Base-by-base conservation (phyloP, 2,888 invertebrate species). In the Exephanes ischioxanthus region DNA sequence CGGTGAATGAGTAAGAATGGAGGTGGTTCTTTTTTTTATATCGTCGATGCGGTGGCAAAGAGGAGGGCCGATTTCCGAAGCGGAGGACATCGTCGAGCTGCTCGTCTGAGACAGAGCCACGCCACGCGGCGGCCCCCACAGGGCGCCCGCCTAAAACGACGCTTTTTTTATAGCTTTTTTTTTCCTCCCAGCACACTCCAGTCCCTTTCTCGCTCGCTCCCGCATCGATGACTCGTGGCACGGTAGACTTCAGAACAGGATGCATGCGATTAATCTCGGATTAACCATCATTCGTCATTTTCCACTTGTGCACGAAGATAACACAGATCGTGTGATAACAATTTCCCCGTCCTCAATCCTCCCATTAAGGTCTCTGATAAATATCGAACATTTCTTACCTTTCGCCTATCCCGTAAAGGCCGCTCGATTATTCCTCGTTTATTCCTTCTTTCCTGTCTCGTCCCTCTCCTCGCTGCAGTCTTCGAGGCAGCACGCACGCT, bases 31-130 rank as follows among this genome's bases (percentile, higher is more conserved):
- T 55, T 48, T 53, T 71, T 51, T 79, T 41, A 11, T 41, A 11
- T 41, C 41, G 72, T 53, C 72, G 51, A 61, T 75, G 72, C 79
- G 76, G 86, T 86, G 80, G 83, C 84, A 83, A 84, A 84, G 84
- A 83, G 86, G 30, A 83, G 86, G 30, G 83, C 79, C 80, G 84
- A 88, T 89, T 89, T 89, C 87, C 89, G 87, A 87, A 83, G 84
- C 76, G 66, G 84, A 78, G 71, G 30, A 78, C 80, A 78, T 73
- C 78, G 80, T 84, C 84, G 77, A 58, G 58, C 22, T 61, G 61
- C 61, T 30, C 61, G 61, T 14, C 55, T 53, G 78, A 82, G 82
- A 82, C 67, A 71, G 71, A 72, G 80, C 82, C 82, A 63, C 79
- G 85, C 85, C 83, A 85, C 85, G 85, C 85, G 85, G 85, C 85